phyloP scores from a whole-genome alignment of 2,797 vertebrate genomes.

The Hoplostethus mediterraneus region DNA sequence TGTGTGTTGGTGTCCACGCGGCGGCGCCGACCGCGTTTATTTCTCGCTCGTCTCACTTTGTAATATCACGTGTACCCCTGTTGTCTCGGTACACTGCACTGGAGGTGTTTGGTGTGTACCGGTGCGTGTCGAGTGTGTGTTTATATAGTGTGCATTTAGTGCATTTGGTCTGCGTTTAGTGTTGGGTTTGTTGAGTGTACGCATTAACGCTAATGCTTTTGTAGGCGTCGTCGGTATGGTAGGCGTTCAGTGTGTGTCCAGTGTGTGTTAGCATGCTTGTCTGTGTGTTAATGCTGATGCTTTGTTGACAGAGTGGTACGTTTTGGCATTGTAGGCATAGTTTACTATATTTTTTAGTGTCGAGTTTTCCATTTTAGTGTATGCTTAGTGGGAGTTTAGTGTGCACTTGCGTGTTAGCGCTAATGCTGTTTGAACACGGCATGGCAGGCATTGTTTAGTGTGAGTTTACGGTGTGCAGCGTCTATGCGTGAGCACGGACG shows the following conservation, averaged over 20 bases:
- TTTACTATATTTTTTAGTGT: conserved; percentile 61
- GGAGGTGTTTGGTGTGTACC: conserved; percentile 1
- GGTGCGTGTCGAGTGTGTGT: background rate
- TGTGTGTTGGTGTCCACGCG: conserved; percentile 18
- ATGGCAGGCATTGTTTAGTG: conserved; percentile 58
- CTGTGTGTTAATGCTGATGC: conserved; percentile 52
- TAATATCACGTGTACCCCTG: background rate
- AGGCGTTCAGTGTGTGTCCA: conserved; percentile 9
- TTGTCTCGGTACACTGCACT: conserved; percentile 13
- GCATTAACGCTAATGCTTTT: background rate
- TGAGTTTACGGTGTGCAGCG: conserved; percentile 1
- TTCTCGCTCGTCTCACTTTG: conserved; percentile 4
- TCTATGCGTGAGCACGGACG: too few relatives aligned
- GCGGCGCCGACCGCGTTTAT: conserved; percentile 3
- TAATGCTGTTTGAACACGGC: conserved; percentile 24
- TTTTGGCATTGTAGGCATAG: conserved; percentile 72
- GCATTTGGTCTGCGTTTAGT: conserved; percentile 20
- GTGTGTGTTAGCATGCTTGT: background rate
- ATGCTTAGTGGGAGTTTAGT: conserved; percentile 39
- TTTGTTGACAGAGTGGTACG: conserved; percentile 89
- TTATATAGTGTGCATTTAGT: conserved; percentile 1
- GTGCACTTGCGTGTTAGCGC: conserved; percentile 13
- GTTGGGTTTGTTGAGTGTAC: background rate
- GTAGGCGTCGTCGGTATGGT: conserved; percentile 18
- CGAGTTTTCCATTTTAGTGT: conserved; percentile 54